These are phyloP conservation scores for Heliocidaris erythrogramma DNA, from an alignment of 35 echinoderm and acorn worm species.

Conservation along the genomic window DNA sequence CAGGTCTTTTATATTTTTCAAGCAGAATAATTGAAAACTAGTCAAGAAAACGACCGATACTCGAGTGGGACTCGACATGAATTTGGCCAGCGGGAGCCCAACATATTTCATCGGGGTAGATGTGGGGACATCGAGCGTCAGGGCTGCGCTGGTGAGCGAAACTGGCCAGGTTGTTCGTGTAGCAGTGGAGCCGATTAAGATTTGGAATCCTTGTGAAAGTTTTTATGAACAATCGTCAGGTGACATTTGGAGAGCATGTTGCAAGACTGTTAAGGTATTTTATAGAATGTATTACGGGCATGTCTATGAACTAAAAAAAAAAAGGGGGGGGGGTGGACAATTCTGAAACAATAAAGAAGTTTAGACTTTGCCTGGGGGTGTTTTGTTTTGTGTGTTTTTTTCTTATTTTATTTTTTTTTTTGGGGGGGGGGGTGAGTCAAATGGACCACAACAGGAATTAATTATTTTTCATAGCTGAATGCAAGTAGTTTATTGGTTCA, in stretches of 20 bases:
- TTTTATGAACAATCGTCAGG: slow-evolving; percentile 92
- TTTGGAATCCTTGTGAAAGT: slow-evolving; percentile 69
- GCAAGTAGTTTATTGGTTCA: too few relatives aligned
- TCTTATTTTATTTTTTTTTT: too few relatives aligned
- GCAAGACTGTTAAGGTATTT: slow-evolving; percentile 82
- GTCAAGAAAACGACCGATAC: neutral
- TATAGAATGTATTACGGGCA: neutral
- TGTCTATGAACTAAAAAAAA: neutral
- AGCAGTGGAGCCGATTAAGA: slow-evolving; percentile 54
- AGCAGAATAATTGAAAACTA: neutral
- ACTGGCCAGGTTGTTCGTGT: slow-evolving; percentile 57
- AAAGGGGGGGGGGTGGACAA: too few relatives aligned
- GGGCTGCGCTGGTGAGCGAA: slow-evolving; percentile 74
- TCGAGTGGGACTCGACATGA: neutral
- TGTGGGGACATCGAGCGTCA: slow-evolving; percentile 80
- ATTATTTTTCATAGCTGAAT: too few relatives aligned
- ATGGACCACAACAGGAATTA: too few relatives aligned
- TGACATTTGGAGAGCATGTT: slow-evolving; percentile 84
- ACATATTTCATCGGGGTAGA: slow-evolving; percentile 83
- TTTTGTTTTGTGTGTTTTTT: too few relatives aligned
- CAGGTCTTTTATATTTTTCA: too few relatives aligned
- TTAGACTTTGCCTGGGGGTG: too few relatives aligned
- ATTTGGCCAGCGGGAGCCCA: neutral
- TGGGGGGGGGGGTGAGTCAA: too few relatives aligned
- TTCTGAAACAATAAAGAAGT: too few relatives aligned